A percentile compares a stretch with the other conserved stretches of the same genome.
Evolutionary conservation across 30 jellyfish, hydroid and myxozoan species (phyloP).

Genomic region (Aurelia aurita): DNA sequence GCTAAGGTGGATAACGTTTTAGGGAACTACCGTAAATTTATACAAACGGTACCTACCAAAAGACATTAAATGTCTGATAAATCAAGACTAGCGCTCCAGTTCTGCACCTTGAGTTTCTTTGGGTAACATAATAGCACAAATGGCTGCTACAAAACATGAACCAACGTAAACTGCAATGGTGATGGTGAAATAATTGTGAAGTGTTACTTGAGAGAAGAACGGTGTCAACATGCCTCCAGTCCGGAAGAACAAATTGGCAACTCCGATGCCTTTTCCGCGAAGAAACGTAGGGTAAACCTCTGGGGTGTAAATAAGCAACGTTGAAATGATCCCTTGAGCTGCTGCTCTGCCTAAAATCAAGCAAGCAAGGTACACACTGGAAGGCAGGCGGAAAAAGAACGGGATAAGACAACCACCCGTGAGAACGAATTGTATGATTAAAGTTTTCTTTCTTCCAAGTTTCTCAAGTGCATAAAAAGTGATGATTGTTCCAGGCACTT

Average conservation of each 20-base stretch:
- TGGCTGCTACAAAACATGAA: conserved; percentile 34
- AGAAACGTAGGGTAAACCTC: conserved; percentile 82
- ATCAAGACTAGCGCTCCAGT: conserved; percentile 22
- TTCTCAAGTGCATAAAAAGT: conserved; percentile 61
- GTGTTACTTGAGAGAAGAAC: conserved; percentile 63
- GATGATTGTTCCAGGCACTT: conserved; percentile 68
- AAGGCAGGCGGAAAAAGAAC: conserved; percentile 39
- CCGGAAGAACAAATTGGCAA: conserved; percentile 59
- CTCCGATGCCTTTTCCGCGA: conserved; percentile 72
- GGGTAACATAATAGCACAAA: conserved; percentile 48
- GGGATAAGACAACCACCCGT: conserved; percentile 53
- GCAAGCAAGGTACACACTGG: conserved; percentile 5
- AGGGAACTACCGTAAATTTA: too few species aligned
- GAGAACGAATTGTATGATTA: conserved; percentile 20
- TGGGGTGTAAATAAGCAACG: conserved; percentile 74
- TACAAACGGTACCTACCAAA: too few species aligned
- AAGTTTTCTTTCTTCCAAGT: conserved; percentile 57
- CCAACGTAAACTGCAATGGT: conserved; percentile 56
- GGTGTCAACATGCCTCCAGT: conserved; percentile 77
- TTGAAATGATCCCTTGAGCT: conserved; percentile 63
- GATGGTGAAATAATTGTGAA: conserved; percentile 24
- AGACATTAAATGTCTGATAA: too few species aligned
- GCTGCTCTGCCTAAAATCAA: conserved; percentile 63
- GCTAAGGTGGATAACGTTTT: too few species aligned
- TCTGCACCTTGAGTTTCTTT: conserved; percentile 70